Conservation (phyloP, 2,113 vertebrate genomes). For the Phrynosoma blainvillii region DNA sequence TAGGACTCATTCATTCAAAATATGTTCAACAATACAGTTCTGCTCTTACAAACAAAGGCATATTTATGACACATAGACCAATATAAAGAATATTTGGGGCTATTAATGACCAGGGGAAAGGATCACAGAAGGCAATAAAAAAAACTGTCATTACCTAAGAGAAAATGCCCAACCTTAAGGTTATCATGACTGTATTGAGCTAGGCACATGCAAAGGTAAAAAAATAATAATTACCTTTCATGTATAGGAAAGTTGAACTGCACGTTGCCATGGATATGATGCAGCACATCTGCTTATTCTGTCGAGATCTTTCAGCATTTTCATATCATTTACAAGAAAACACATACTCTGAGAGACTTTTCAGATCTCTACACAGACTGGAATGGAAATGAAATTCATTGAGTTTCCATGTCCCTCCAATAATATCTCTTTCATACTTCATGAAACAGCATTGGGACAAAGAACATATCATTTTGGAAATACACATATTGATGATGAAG, state of each 20-base stretch:
- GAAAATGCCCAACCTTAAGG: conserved; percentile 67
- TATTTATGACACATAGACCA: conserved; percentile 63
- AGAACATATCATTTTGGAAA: no score
- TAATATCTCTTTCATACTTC: not conserved
- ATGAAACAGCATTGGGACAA: not conserved
- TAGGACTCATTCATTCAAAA: conserved; percentile 59
- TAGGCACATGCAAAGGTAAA: conserved; percentile 59
- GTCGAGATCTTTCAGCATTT: conserved; percentile 29
- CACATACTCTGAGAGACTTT: not conserved
- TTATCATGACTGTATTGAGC: conserved; percentile 61
- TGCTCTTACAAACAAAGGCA: conserved; percentile 61
- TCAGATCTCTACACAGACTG: not conserved
- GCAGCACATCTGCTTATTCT: conserved; percentile 52
- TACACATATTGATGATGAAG: no score
- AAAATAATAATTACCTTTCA: conserved; percentile 65
- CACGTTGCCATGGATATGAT: conserved; percentile 66
- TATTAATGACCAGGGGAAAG: conserved; percentile 69
- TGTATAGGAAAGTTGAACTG: conserved; percentile 61
- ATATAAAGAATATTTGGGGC: conserved; percentile 61
- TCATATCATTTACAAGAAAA: conserved; percentile 25
- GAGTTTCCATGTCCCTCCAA: not conserved
- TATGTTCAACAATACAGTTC: conserved; percentile 58
- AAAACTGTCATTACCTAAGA: conserved; percentile 64
- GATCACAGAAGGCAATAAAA: conserved; percentile 63
- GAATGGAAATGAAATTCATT: not conserved